Conservation (phyloP, 2,888 invertebrate genomes). For the Augiades crinisus region DNA sequence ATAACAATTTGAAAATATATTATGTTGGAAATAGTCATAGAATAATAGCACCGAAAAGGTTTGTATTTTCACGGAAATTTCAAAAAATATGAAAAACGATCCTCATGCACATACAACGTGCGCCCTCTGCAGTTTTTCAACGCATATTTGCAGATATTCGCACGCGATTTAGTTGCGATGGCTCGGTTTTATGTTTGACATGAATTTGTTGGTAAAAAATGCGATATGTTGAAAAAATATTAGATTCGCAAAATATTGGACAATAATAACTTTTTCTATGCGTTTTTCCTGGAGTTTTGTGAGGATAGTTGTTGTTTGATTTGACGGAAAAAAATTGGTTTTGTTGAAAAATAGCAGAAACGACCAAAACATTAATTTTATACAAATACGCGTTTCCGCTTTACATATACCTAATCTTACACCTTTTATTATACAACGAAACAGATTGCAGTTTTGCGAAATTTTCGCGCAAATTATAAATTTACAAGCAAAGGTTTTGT, state of each 20-base stretch:
- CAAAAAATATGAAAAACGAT: constrained; percentile 8
- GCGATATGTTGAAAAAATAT: constrained; percentile 15
- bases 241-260: constrained; percentile 7
- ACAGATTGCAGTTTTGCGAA: no score
- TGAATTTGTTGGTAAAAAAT: constrained; percentile 13
- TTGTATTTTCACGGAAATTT: background rate
- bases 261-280: constrained; percentile 7
- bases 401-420: no score
- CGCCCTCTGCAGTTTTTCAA: background rate
- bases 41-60: background rate
- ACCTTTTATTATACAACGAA: no score
- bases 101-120: background rate
- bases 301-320: constrained; percentile 3
- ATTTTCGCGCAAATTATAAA: background rate
- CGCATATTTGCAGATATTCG: background rate
- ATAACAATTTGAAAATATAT: no score
- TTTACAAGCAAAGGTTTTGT: background rate
- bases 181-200: constrained; percentile 11
- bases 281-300: constrained; percentile 12
- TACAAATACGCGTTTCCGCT: no score
- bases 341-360: constrained; percentile 3
- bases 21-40: no score
- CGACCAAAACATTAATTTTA: background rate
- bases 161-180: constrained; percentile 1
- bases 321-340: constrained; percentile 9